A percentile compares a stretch with the other conserved stretches of the same genome.
Conservation (phyloP, 2,797 vertebrate genomes). For the Syngnathus acus region DNA sequence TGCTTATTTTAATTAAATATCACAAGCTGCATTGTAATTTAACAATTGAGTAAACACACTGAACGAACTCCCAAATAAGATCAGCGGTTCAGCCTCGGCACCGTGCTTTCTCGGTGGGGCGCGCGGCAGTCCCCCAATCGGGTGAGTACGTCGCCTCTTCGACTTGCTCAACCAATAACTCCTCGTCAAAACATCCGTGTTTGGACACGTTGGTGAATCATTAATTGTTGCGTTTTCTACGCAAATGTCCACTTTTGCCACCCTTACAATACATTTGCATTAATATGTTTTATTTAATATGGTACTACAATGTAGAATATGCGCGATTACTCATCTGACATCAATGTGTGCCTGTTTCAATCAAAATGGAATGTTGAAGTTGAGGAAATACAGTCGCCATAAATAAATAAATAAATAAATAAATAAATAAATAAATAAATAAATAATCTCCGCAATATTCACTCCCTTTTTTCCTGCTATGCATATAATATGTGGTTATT, state of each 20-base stretch:
- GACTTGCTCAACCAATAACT: background rate
- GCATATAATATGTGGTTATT: background rate
- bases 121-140: background rate
- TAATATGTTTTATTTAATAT: background rate
- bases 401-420: background rate
- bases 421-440: background rate
- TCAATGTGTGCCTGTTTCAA: background rate
- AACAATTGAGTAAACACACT: background rate
- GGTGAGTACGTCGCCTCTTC: too few relatives aligned
- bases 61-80: background rate
- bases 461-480: background rate
- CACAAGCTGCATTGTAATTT: background rate
- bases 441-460: background rate
- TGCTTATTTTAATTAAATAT: background rate
- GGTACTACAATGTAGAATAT: background rate
- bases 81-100: background rate
- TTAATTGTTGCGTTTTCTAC: background rate
- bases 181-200: slow-evolving; percentile 23
- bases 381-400: background rate
- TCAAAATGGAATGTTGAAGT: background rate
- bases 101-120: background rate
- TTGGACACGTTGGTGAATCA: slow-evolving; percentile 51
- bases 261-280: background rate
- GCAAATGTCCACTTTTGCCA: background rate
- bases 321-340: background rate